These are phyloP conservation scores for Fregetta grallaria DNA, from an alignment of 2,113 vertebrate genomes.

Conservation along the genomic window DNA sequence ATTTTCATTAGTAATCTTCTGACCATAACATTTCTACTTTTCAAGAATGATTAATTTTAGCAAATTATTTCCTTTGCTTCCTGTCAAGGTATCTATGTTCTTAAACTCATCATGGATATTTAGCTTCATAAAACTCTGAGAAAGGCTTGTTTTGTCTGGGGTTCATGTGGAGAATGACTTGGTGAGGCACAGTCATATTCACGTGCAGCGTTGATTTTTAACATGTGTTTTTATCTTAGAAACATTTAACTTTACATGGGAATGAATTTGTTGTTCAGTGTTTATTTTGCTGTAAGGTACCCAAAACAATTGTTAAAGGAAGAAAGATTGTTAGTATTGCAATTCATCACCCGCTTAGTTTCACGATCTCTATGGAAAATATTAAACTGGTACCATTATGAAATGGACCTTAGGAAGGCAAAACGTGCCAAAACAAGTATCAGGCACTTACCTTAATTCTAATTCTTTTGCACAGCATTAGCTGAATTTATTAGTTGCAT, in stretches of 20 bases:
- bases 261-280: background rate
- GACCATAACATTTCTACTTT: background rate
- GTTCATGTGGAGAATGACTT: background rate
- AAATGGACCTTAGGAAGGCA: background rate
- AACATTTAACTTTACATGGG: background rate
- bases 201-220: background rate
- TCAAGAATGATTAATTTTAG: background rate
- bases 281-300: background rate
- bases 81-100: background rate
- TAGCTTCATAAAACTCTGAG: background rate
- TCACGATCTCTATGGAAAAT: background rate
- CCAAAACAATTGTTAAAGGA: constrained; percentile 19
- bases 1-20: background rate
- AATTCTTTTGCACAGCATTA: background rate
- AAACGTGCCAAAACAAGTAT: background rate
- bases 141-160: background rate
- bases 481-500: background rate
- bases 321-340: constrained; percentile 6
- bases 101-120: background rate
- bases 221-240: background rate
- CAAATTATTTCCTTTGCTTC: background rate
- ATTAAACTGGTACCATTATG: background rate
- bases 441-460: background rate
- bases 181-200: background rate
- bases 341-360: constrained; percentile 24